A percentile compares a stretch with the other conserved stretches of the same genome.
Evolutionary conservation across 2,113 vertebrate genomes (phyloP).

Genomic region (Emydura subglobosa): DNA sequence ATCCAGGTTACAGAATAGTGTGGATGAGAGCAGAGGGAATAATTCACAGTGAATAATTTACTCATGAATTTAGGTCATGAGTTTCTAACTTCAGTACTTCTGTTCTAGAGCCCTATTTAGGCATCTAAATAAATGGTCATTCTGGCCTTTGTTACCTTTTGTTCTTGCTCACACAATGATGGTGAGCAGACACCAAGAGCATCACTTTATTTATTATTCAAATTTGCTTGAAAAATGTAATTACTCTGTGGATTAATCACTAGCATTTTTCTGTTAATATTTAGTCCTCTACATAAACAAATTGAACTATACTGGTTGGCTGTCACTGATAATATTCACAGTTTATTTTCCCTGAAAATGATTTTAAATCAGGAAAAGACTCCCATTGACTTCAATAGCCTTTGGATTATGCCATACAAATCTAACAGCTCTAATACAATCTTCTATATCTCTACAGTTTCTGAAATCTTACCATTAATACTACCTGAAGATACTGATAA

Average conservation of each 20-base stretch:
- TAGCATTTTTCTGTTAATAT: neutral
- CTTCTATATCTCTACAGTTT: neutral
- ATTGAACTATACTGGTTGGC: neutral
- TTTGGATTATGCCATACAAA: neutral
- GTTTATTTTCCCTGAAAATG: neutral
- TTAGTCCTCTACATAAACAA: neutral
- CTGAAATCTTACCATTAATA: neutral
- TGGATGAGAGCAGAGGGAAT: neutral
- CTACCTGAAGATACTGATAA: neutral
- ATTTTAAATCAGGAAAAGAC: neutral
- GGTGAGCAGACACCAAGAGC: neutral
- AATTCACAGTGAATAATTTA: constrained; percentile 2
- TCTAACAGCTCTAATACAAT: neutral
- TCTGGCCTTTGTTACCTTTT: neutral
- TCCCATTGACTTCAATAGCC: neutral
- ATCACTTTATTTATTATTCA: neutral
- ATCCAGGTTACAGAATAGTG: neutral
- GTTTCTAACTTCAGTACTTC: neutral
- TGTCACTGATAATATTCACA: neutral
- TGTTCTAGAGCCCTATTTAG: neutral
- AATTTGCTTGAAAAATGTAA: neutral
- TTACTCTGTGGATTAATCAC: neutral
- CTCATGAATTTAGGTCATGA: neutral
- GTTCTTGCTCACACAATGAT: neutral
- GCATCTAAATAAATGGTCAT: neutral